These are phyloP conservation scores for Lasioglossum zephyrum DNA, from an alignment of 2,888 invertebrate genomes.

Conservation along the genomic window DNA sequence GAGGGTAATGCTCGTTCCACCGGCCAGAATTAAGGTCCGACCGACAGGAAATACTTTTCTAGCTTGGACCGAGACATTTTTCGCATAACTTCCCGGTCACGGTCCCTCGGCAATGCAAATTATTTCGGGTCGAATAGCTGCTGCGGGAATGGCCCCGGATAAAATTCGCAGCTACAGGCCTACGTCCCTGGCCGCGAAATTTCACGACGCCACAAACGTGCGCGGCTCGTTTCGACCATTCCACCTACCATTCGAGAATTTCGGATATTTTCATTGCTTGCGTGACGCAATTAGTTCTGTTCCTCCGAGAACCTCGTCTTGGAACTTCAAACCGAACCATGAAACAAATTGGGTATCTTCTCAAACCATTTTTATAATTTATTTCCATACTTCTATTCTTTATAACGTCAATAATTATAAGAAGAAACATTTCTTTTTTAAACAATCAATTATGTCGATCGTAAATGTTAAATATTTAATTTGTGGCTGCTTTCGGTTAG, in stretches of 20 bases:
- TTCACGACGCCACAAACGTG: background rate
- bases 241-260: background rate
- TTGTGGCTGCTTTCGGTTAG: too few species aligned
- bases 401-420: too few species aligned
- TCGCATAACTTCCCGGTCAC: background rate
- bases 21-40: background rate
- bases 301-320: background rate
- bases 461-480: too few species aligned
- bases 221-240: constrained; percentile 5
- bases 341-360: background rate
- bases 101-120: constrained; percentile 10
- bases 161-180: constrained; percentile 1
- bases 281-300: constrained; percentile 13
- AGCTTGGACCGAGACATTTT: background rate
- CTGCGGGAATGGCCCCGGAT: background rate
- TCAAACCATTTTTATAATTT: background rate
- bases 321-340: background rate
- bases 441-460: too few species aligned
- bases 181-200: constrained; percentile 3
- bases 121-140: constrained; percentile 9
- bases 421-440: background rate
- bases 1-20: background rate
- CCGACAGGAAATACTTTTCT: background rate
- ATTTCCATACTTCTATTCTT: background rate
- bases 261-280: background rate